A percentile compares a stretch with the other conserved stretches of the same genome.
phyloP scores from a whole-genome alignment of 2,797 vertebrate genomes.

The Agapornis canus region DNA sequence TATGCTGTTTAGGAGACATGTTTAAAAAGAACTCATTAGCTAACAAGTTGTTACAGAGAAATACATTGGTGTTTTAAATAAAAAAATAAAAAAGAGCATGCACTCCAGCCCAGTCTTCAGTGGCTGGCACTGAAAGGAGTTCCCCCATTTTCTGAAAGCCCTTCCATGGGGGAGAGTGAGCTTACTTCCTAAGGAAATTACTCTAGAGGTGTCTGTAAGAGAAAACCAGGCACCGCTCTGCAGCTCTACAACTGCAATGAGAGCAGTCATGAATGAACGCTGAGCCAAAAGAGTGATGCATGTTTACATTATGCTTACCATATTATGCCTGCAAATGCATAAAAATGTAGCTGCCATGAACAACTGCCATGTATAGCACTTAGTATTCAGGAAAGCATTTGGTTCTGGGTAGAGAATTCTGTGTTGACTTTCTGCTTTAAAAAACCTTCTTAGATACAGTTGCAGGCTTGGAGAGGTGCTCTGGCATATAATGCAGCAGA shows the following conservation, averaged over 20 bases:
- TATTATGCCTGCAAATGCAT: conserved; percentile 49
- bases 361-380: conserved; percentile 12
- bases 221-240: conserved; percentile 67
- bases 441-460: neutral
- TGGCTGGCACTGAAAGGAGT: conserved; percentile 47
- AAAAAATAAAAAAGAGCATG: neutral
- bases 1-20: neutral
- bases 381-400: conserved; percentile 2
- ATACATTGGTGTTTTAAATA: neutral
- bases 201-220: conserved; percentile 73
- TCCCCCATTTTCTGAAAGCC: conserved; percentile 50
- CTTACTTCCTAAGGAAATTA: conserved; percentile 80
- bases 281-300: conserved; percentile 67
- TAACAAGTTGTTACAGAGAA: conserved; percentile 13
- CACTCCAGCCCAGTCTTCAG: neutral
- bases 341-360: conserved; percentile 27
- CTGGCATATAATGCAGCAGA: neutral
- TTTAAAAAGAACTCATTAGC: conserved; percentile 41
- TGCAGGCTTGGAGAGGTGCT: neutral
- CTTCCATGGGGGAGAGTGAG: conserved; percentile 70
- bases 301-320: conserved; percentile 69
- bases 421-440: neutral
- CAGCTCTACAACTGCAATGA: conserved; percentile 55
- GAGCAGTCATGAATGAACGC: conserved; percentile 52
- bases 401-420: neutral